Evolutionary conservation across 2,113 vertebrate genomes (phyloP).

Genomic region (Leuciscus idus): DNA sequence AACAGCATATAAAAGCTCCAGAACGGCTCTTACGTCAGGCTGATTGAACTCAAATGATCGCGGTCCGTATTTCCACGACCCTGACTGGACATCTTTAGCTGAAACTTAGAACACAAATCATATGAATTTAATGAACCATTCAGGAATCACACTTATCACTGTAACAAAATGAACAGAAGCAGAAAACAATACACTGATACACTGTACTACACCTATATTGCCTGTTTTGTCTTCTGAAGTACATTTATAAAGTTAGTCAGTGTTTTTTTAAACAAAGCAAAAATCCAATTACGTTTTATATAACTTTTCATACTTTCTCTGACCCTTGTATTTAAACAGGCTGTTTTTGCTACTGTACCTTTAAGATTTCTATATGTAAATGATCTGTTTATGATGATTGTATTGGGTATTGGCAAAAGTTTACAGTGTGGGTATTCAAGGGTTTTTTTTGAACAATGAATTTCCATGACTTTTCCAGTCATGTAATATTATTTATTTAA

Average conservation of each 20-base stretch:
- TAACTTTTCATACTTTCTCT: neutral
- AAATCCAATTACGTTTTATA: neutral
- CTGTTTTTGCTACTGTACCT: neutral
- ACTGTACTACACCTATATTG: neutral
- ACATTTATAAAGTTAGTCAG: neutral
- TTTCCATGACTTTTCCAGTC: neutral
- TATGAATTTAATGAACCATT: neutral
- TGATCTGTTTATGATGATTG: neutral
- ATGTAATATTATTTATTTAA: neutral
- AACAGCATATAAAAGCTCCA: neutral
- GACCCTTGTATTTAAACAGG: neutral
- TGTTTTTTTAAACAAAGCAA: too few species aligned
- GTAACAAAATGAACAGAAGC: neutral
- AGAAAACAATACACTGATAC: neutral
- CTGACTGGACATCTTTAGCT: conserved; percentile 37
- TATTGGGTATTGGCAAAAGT: neutral
- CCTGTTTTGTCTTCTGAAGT: neutral
- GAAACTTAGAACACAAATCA: neutral
- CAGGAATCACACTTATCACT: neutral
- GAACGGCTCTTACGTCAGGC: conserved; percentile 68
- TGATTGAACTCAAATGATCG: conserved; percentile 81
- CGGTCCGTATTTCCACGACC: conserved; percentile 73
- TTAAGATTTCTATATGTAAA: neutral
- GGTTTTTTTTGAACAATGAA: neutral
- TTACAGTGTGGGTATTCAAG: neutral